phyloP scores from a whole-genome alignment of 30 jellyfish, hydroid and myxozoan genomes.

The Hydractinia echinata region DNA sequence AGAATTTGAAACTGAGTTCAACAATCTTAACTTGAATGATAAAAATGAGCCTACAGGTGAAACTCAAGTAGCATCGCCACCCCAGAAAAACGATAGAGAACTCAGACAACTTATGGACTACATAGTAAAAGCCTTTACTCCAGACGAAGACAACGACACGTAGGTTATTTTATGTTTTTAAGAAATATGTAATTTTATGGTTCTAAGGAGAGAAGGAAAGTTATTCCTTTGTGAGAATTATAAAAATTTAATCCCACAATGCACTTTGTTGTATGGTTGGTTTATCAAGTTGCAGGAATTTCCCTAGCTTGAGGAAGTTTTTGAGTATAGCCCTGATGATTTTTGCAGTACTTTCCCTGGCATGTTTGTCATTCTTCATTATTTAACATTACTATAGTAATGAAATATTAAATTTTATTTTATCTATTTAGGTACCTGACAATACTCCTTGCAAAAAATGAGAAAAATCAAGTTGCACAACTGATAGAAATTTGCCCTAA shows the following conservation, averaged over 20 bases:
- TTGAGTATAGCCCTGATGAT: too few species aligned
- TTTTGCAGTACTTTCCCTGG: too few species aligned
- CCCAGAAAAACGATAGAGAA: neutral
- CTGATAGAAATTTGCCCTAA: conserved; percentile 27
- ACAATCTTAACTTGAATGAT: neutral
- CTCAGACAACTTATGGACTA: neutral
- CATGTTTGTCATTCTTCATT: too few species aligned
- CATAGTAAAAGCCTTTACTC: conserved; percentile 9
- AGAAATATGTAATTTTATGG: too few species aligned
- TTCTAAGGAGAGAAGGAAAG: too few species aligned
- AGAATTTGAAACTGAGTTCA: neutral
- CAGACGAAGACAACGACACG: conserved; percentile 27
- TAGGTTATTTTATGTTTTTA: neutral
- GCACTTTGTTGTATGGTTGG: too few species aligned
- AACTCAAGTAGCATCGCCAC: too few species aligned
- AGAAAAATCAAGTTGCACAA: conserved; percentile 1
- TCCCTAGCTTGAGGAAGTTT: too few species aligned
- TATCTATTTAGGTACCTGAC: neutral
- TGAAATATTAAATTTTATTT: neutral
- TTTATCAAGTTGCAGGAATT: too few species aligned
- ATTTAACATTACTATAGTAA: neutral
- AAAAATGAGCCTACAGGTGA: neutral
- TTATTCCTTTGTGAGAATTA: too few species aligned
- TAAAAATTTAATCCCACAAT: too few species aligned
- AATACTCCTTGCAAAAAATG: neutral